Evolutionary conservation across 2,113 vertebrate genomes (phyloP).

Genomic region (Myrmecophaga tridactyla): DNA sequence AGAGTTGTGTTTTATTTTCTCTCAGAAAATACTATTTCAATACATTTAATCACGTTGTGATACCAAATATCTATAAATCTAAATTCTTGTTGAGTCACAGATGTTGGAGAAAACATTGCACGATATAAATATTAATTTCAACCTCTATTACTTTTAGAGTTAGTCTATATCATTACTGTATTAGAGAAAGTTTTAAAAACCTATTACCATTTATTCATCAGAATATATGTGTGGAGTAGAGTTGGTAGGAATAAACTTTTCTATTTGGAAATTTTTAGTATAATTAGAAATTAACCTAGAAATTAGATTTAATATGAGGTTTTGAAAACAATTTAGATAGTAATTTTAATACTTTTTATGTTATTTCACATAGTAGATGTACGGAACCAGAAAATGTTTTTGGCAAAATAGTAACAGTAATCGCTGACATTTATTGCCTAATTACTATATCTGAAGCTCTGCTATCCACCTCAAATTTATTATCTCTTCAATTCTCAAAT

Average conservation of each 20-base stretch:
- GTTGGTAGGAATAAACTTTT: slow-evolving; percentile 40
- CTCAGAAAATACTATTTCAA: background rate
- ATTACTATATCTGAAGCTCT: background rate
- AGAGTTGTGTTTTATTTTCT: background rate
- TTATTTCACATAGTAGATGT: slow-evolving; percentile 21
- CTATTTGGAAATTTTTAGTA: slow-evolving; percentile 59
- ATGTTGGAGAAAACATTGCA: slow-evolving; percentile 21
- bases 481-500: background rate
- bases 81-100: slow-evolving; percentile 8
- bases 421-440: background rate
- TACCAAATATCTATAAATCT: background rate
- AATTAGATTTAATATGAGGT: slow-evolving; percentile 51
- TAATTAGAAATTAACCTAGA: slow-evolving; percentile 51
- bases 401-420: slow-evolving; percentile 29
- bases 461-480: background rate
- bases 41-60: background rate
- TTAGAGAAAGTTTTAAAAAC: slow-evolving; percentile 34
- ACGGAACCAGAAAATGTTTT: background rate
- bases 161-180: background rate
- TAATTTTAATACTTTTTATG: slow-evolving; percentile 17
- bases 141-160: slow-evolving; percentile 14
- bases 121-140: slow-evolving; percentile 38
- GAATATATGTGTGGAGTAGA: slow-evolving; percentile 13
- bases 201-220: slow-evolving; percentile 34
- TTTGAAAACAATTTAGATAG: background rate